phyloP scores from a whole-genome alignment of 2,888 invertebrate genomes.

The Habrosyne pyritoides region DNA sequence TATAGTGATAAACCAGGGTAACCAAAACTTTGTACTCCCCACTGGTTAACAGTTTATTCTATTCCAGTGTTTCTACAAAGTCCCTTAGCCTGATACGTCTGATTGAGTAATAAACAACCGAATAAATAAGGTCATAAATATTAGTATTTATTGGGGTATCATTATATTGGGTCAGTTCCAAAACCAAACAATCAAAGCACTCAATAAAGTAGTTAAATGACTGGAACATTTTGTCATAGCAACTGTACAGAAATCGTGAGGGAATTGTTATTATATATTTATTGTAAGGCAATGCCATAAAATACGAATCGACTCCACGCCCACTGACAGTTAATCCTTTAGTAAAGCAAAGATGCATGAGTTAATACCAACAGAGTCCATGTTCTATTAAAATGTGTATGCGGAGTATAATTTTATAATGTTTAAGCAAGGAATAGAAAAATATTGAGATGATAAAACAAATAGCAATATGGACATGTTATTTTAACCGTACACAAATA shows the following conservation, averaged over 20 bases:
- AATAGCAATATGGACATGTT: too few relatives aligned
- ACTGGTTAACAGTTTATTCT: too few relatives aligned
- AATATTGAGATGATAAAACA: too few relatives aligned
- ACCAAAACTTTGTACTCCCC: too few relatives aligned
- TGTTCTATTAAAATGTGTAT: neutral
- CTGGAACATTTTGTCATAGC: neutral
- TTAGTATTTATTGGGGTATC: neutral
- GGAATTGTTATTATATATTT: neutral
- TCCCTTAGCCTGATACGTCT: too few relatives aligned
- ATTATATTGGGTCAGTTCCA: neutral
- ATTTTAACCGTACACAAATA: too few relatives aligned
- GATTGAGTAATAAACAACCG: too few relatives aligned
- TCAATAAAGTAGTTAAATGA: neutral
- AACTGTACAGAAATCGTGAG: neutral
- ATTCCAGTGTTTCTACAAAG: too few relatives aligned
- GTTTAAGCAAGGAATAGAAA: too few relatives aligned
- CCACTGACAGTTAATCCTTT: conserved; percentile 19
- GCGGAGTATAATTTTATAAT: too few relatives aligned
- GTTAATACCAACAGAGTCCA: neutral
- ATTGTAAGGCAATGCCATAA: conserved; percentile 2
- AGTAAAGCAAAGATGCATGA: conserved; percentile 6
- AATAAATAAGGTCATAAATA: too few relatives aligned
- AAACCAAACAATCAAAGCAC: neutral
- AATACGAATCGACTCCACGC: conserved; percentile 21
- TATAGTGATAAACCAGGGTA: too few relatives aligned